Percentiles rank a stretch among this genome's conserved stretches.
phyloP scores from a whole-genome alignment of 2,113 vertebrate genomes.

The Clarias macrocephalus region DNA sequence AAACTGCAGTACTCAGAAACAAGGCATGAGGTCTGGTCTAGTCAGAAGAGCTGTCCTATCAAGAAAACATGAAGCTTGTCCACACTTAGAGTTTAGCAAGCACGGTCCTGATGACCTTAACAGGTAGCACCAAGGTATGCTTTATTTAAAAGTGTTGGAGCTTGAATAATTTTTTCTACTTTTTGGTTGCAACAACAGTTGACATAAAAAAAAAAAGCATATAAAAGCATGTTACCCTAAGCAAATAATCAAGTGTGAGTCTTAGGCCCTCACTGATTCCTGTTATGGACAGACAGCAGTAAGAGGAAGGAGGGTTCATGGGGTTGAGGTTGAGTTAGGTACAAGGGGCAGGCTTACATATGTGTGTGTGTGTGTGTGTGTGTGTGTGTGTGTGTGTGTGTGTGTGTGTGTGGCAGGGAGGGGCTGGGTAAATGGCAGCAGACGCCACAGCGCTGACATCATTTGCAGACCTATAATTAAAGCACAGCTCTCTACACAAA shows the following conservation, averaged over 20 bases:
- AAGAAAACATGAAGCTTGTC: conserved; percentile 27
- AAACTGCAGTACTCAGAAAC: neutral
- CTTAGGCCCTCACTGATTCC: conserved; percentile 34
- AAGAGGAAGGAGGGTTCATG: neutral
- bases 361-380: conserved; percentile 32
- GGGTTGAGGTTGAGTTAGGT: conserved; percentile 33
- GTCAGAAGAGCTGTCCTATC: conserved; percentile 55
- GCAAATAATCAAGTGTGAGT: conserved; percentile 52
- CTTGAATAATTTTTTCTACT: neutral
- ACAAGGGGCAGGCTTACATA: conserved; percentile 7
- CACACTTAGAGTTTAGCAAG: neutral
- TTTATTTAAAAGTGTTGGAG: neutral
- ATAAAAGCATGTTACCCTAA: conserved; percentile 36
- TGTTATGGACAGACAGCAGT: neutral
- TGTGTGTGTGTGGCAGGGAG: conserved; percentile 27
- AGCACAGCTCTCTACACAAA: conserved; percentile 63
- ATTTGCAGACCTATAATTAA: conserved; percentile 76
- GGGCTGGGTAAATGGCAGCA: conserved; percentile 53
- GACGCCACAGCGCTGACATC: conserved; percentile 71
- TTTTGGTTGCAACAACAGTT: too few relatives aligned
- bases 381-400: conserved; percentile 32
- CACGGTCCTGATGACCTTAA: too few relatives aligned
- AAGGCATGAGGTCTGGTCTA: conserved; percentile 3
- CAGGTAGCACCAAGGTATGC: neutral
- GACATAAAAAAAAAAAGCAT: too few relatives aligned